These are phyloP conservation scores for Agonopterix arenella DNA, from an alignment of 2,888 invertebrate species.

Conservation along the genomic window DNA sequence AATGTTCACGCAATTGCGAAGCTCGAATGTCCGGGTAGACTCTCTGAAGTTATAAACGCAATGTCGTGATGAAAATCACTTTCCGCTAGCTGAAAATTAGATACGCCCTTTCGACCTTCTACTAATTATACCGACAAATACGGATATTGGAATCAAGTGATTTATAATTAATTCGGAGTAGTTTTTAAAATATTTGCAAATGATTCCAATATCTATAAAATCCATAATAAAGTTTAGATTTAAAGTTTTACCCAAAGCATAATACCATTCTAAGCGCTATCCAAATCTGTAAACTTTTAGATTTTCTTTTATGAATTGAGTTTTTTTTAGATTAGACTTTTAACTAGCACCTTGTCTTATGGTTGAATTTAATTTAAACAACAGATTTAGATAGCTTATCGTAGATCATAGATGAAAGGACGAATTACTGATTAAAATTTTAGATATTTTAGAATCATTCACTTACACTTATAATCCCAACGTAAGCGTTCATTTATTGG, in stretches of 20 bases:
- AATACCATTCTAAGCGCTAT: conserved; percentile 21
- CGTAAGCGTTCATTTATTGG: conserved; percentile 53
- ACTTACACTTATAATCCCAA: conserved; percentile 36
- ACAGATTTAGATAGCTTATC: conserved; percentile 19
- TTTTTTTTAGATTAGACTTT: conserved; percentile 10
- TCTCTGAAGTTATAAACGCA: too few relatives aligned
- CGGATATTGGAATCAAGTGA: too few relatives aligned
- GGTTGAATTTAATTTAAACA: conserved; percentile 12
- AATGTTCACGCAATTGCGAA: too few relatives aligned
- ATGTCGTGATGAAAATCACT: too few relatives aligned
- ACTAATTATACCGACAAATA: too few relatives aligned
- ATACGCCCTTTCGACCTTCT: too few relatives aligned
- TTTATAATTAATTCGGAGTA: too few relatives aligned
- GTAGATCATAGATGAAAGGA: conserved; percentile 30
- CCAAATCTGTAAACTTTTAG: conserved; percentile 17
- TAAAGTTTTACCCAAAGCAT: background rate
- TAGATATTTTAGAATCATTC: conserved; percentile 41
- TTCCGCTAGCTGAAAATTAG: too few relatives aligned
- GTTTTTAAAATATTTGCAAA: too few relatives aligned
- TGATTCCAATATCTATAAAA: too few relatives aligned
- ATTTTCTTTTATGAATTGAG: conserved; percentile 9
- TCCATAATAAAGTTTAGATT: too few relatives aligned
- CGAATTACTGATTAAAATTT: conserved; percentile 46
- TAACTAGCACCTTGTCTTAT: conserved; percentile 33
- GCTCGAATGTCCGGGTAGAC: too few relatives aligned